Evolutionary conservation across 1,140 invertebrate genomes (phyloP).

Genomic region (Apis mellifera): Amel_HAv3.1 CM009940.2:2774501-2775000

Average conservation of each 20-base stretch:
- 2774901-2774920: too few relatives aligned
- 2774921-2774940: too few relatives aligned
- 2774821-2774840: not conserved
- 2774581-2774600: not conserved
- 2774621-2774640: not conserved
- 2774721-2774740: slow-evolving; percentile 4
- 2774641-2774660: not conserved
- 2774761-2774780: not conserved
- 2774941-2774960: too few relatives aligned
- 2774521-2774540: not conserved
- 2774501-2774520: not conserved
- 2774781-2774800: slow-evolving; percentile 33
- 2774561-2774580: not conserved
- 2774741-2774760: not conserved
- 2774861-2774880: too few relatives aligned
- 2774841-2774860: too few relatives aligned
- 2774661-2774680: not conserved
- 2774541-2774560: not conserved
- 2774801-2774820: not conserved
- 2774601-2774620: not conserved
- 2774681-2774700: not conserved
- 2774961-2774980: too few relatives aligned
- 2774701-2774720: not conserved
- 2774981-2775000: too few relatives aligned
- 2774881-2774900: too few relatives aligned